Evolutionary conservation across 2,888 invertebrate species (phyloP).

Genomic region (Tenthredo mesomela): DNA sequence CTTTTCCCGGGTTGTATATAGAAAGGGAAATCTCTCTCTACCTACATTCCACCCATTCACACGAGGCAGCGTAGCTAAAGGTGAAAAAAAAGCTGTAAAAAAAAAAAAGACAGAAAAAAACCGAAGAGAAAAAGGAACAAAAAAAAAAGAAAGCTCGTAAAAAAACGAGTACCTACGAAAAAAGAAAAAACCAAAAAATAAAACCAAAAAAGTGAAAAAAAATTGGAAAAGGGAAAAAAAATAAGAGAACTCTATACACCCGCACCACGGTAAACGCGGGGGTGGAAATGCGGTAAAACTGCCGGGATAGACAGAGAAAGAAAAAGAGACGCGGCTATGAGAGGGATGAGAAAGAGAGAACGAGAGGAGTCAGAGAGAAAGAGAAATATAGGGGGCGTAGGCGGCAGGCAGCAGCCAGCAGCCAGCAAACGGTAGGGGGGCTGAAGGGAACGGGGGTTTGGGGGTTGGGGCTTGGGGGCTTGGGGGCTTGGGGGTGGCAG

Average conservation of each 20-base stretch:
- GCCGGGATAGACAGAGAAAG: constrained; percentile 54
- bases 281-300: constrained; percentile 46
- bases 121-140: constrained; percentile 55
- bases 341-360: constrained; percentile 28
- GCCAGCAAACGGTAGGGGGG: constrained; percentile 60
- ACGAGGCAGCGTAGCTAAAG: constrained; percentile 61
- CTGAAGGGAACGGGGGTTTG: constrained; percentile 62
- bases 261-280: not conserved
- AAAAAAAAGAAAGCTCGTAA: constrained; percentile 36
- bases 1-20: constrained; percentile 75
- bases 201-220: constrained; percentile 56
- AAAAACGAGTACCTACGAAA: constrained; percentile 52
- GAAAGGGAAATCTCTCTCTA: constrained; percentile 77
- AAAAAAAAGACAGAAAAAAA: constrained; percentile 53
- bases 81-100: constrained; percentile 48
- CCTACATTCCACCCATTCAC: constrained; percentile 77
- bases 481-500: constrained; percentile 59
- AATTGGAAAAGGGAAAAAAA: constrained; percentile 58
- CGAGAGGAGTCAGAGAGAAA: constrained; percentile 31
- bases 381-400: constrained; percentile 47
- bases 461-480: constrained; percentile 6
- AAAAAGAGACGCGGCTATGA: constrained; percentile 49
- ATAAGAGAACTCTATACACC: not conserved
- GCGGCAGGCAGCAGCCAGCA: constrained; percentile 35
- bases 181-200: constrained; percentile 54